phyloP scores from a whole-genome alignment of 1,140 invertebrate species.

The Plectrocnemia conspersa region DNA sequence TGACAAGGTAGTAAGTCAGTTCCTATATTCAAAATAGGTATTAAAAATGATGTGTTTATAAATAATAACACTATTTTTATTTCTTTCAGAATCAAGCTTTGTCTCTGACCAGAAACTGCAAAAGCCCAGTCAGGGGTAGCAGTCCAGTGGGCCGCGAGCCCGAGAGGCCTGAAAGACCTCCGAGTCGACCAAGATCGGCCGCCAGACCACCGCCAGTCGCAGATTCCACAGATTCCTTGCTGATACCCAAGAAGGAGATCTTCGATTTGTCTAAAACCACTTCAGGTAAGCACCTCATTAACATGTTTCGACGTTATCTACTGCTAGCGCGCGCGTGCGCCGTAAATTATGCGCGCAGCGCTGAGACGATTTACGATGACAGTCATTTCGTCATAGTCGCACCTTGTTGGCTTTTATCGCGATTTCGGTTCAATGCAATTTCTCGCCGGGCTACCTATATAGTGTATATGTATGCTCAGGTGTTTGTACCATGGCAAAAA shows the following conservation, averaged over 20 bases:
- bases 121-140: slow-evolving; percentile 48
- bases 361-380: slow-evolving; percentile 10
- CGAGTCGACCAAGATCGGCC: slow-evolving; percentile 25
- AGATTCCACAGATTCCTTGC: slow-evolving; percentile 39
- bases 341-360: neutral
- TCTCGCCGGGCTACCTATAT: neutral
- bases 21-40: neutral
- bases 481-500: slow-evolving; percentile 10
- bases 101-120: slow-evolving; percentile 54
- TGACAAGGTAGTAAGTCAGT: neutral
- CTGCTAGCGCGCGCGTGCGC: neutral
- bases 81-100: slow-evolving; percentile 58
- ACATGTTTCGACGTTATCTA: neutral
- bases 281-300: slow-evolving; percentile 46
- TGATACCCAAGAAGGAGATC: slow-evolving; percentile 58
- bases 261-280: slow-evolving; percentile 59
- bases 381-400: slow-evolving; percentile 12
- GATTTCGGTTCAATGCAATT: slow-evolving; percentile 13
- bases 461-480: neutral
- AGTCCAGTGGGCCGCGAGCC: slow-evolving; percentile 38
- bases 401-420: slow-evolving; percentile 9
- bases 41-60: neutral
- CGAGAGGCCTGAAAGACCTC: slow-evolving; percentile 27
- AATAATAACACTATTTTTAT: neutral
- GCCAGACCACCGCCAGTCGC: slow-evolving; percentile 43